A percentile compares a stretch with the other conserved stretches of the same genome.
These are phyloP conservation scores for Sebastes vulpes DNA, from an alignment of 2,797 vertebrate species.

Conservation along the genomic window DNA sequence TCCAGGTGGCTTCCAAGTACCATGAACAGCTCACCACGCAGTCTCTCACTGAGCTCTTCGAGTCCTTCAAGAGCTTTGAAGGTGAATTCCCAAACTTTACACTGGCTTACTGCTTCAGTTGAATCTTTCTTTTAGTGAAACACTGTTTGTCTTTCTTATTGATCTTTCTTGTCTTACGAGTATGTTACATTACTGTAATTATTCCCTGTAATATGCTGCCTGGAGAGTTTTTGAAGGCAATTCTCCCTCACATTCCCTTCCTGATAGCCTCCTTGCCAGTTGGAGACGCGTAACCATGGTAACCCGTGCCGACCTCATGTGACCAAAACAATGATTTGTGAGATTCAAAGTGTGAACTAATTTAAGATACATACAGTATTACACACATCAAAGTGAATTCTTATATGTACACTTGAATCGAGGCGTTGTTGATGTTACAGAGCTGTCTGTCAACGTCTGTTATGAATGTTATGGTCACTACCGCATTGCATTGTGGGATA, in stretches of 20 bases:
- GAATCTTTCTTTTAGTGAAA: not conserved
- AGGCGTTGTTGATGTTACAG: too few relatives aligned
- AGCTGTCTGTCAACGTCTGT: too few relatives aligned
- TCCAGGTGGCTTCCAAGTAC: slow-evolving; percentile 97
- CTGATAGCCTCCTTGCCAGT: too few relatives aligned
- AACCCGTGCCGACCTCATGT: too few relatives aligned
- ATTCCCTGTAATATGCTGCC: not conserved
- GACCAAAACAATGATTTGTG: too few relatives aligned
- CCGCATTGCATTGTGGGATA: too few relatives aligned
- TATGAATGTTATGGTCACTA: too few relatives aligned
- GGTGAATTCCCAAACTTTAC: slow-evolving; percentile 77
- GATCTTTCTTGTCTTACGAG: not conserved
- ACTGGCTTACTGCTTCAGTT: not conserved
- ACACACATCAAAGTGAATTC: too few relatives aligned
- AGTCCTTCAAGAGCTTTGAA: slow-evolving; percentile 99
- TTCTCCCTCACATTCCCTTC: not conserved
- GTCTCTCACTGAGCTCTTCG: slow-evolving; percentile 95
- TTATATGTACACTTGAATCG: too few relatives aligned
- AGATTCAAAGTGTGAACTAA: too few relatives aligned
- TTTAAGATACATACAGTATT: too few relatives aligned
- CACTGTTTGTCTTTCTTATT: not conserved
- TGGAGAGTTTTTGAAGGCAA: not conserved
- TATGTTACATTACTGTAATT: not conserved
- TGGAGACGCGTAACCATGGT: too few relatives aligned
- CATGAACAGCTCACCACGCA: slow-evolving; percentile 96